A percentile compares a stretch with the other conserved stretches of the same genome.
phyloP scores from a whole-genome alignment of 2,797 vertebrate genomes.

The Galaxias olidus region DNA sequence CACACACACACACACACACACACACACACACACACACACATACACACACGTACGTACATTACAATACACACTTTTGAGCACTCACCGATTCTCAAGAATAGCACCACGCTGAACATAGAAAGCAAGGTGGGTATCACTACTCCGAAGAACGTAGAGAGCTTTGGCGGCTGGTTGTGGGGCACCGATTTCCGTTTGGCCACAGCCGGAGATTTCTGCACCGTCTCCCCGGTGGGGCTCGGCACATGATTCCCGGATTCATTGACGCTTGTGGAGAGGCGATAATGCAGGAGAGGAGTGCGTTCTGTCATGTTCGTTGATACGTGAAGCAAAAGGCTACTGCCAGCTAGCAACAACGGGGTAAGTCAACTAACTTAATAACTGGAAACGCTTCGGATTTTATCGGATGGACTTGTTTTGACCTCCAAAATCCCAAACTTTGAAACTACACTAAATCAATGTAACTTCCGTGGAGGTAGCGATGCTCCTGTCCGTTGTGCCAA shows the following conservation, averaged over 20 bases:
- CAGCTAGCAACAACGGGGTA: neutral
- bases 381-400: neutral
- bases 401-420: neutral
- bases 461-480: too few relatives aligned
- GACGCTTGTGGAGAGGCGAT: conserved; percentile 78
- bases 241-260: conserved; percentile 66
- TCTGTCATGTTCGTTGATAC: conserved; percentile 73
- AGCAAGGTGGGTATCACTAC: conserved; percentile 89
- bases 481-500: too few relatives aligned
- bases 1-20: too few relatives aligned
- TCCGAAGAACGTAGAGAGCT: conserved; percentile 87
- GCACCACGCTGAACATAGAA: conserved; percentile 92
- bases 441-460: too few relatives aligned
- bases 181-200: conserved; percentile 29
- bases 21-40: too few relatives aligned
- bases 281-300: conserved; percentile 84
- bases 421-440: too few relatives aligned
- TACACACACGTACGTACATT: too few relatives aligned
- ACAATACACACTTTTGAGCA: conserved; percentile 7
- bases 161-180: conserved; percentile 55
- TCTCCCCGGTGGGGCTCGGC: conserved; percentile 33
- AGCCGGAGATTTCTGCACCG: conserved; percentile 38
- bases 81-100: conserved; percentile 89
- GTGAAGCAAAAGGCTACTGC: conserved; percentile 1
- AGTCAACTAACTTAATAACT: neutral